Base-by-base conservation (phyloP, 1,140 invertebrate species). In the Penaeus japonicus region DNA sequence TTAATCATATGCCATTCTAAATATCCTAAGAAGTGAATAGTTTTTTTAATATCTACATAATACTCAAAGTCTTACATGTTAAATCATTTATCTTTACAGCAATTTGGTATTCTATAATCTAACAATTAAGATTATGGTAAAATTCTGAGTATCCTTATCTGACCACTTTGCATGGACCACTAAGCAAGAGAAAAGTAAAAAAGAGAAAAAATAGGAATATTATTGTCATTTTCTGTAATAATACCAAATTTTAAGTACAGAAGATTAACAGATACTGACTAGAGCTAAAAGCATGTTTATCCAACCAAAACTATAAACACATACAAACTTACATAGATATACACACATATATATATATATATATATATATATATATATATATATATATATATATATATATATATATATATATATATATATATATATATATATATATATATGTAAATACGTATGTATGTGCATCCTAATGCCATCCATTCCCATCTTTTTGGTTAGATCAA, bases 371-470 rank as follows among this genome's bases (percentile, higher is more conserved):
- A n/a, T 65, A 65, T 12, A 65, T 2, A 62, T 12, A 65, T 59
- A 59, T 59, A 27, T 77, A 77, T 77, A 77, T 77, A 24, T 77
- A 24, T 77, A 24, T 77, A 24, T 77, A 24, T 77, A 24, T 77
- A 24, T 77, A 18, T 47, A 15, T 35, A 79, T 18, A 79, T 79
- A 79, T 53, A 79, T 17, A 79, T 79, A 47, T 79, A 27, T 79
- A 79, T 27, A 79, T 79, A 79, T 59, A 15, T 59, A 82, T 59
- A 82, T 59, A 53, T 59, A 82, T 59, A 82, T n/a, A 27, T 79
- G 18, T 53, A 79, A 32, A n/a, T 79, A 79, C 32, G 32, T 79
- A 77, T 77, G 22, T 80, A 80, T 80, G 22, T 80, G 22, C 54
- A 54, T 59, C 83, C 80, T 83, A 57, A 89, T 54, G 47, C 35